Base-by-base conservation (phyloP, 2,113 vertebrate genomes). In the Seriola aureovittata region DNA sequence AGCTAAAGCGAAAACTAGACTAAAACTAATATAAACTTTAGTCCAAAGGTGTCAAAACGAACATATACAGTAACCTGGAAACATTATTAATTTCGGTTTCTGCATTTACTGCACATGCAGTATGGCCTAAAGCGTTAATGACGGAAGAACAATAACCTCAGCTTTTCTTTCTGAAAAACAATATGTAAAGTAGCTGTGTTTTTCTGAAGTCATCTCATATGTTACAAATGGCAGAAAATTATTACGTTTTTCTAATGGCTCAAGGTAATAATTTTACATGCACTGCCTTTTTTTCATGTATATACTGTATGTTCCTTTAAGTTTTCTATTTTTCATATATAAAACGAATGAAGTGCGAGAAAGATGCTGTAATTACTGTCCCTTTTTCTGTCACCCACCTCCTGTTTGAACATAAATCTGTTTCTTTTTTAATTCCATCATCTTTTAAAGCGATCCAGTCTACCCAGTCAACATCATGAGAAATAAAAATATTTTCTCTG, bases 111-210 rank as follows among this genome's bases (percentile, higher is more conserved):
- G 40, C 40, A 42, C 40, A 38, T 7, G 38, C 38, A 5, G 38
- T 23, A 46, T 54, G 21, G 23, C 74, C 55, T 32, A 54, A 1
- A 1, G 57, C 71, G 58, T 63, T 73, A 76, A 62, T 67, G 68
- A 40, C 69, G 29, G 66, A 4, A 80, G 19, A 86, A 75, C 42
- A 84, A 85, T 46, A 80, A 84, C 19, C 46, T 63, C 40, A 23
- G 59, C 25, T 85, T 72, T 54, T 67, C 44, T 70, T 70, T 71
- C 5, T 54, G 64, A 62, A 79, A 66, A 81, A 84, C 38, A 81
- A 83, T 23, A 71, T 74, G 71, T 25, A 78, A 78, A 83, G 32
- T 34, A 52, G 32, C 19, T 48, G 66, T 10, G n/a, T 75, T 75
- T 69, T 25, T 71, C 59, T 29, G 19, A 70, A 63, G 55, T 85